A percentile compares a stretch with the other conserved stretches of the same genome.
Conservation (phyloP, 2,797 vertebrate genomes). For the Gymnopithys bicolor region DNA sequence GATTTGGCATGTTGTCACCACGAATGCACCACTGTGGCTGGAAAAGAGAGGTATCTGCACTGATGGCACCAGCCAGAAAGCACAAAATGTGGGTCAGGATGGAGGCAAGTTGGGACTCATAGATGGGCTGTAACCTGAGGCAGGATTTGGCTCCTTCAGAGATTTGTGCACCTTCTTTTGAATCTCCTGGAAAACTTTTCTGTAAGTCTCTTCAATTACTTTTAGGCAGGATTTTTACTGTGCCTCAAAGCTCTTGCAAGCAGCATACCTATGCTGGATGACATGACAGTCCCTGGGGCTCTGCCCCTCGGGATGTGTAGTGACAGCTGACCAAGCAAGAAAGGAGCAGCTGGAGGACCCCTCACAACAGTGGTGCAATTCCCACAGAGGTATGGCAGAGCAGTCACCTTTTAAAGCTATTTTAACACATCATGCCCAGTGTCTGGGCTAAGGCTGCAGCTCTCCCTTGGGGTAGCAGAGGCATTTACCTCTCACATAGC, state of each 20-base stretch:
- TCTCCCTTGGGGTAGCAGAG: background rate
- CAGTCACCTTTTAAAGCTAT: background rate
- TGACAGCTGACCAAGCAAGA: accelerated
- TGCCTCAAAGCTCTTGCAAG: background rate
- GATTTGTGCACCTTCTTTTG: background rate
- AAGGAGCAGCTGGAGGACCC: background rate
- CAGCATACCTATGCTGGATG: background rate
- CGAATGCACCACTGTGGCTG: accelerated
- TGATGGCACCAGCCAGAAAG: background rate
- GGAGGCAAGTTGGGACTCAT: accelerated
- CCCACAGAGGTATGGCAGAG: background rate
- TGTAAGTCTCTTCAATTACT: background rate
- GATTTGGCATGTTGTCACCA: accelerated
- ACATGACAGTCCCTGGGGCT: accelerated
- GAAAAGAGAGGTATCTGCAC: accelerated
- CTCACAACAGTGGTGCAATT: accelerated
- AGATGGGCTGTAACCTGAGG: accelerated
- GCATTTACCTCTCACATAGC: background rate
- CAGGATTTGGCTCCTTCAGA: background rate
- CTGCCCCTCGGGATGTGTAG: accelerated
- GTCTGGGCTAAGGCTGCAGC: background rate
- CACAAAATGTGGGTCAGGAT: accelerated
- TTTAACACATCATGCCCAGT: background rate
- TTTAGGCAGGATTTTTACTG: background rate
- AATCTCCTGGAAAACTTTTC: background rate